A percentile compares a stretch with the other conserved stretches of the same genome.
phyloP scores from a whole-genome alignment of 2,888 invertebrate genomes.

The Ochlodes sylvanus region DNA sequence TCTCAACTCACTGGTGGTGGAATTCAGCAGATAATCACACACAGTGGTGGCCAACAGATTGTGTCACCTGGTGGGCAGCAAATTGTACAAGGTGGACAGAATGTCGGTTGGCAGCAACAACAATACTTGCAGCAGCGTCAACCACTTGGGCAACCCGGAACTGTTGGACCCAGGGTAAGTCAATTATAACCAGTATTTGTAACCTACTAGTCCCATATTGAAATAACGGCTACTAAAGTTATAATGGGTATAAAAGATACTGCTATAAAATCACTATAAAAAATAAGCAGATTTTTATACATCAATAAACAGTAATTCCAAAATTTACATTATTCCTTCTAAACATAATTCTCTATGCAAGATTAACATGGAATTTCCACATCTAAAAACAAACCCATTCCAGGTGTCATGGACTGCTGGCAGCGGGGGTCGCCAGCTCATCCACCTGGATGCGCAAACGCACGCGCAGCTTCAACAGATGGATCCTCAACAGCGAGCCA shows the following conservation, averaged over 20 bases:
- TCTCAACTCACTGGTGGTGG: slow-evolving; percentile 67
- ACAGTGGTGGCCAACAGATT: slow-evolving; percentile 78
- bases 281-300: no score
- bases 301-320: no score
- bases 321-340: no score
- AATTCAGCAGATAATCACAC: slow-evolving; percentile 81
- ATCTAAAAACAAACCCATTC: not conserved
- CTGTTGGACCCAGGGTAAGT: slow-evolving; percentile 81
- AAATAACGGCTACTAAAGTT: no score
- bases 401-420: slow-evolving; percentile 81
- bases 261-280: no score
- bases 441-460: slow-evolving; percentile 93
- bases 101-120: slow-evolving; percentile 80
- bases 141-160: slow-evolving; percentile 80
- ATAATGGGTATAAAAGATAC: no score
- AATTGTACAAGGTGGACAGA: slow-evolving; percentile 76
- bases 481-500: slow-evolving; percentile 91
- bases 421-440: slow-evolving; percentile 87
- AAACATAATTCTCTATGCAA: no score
- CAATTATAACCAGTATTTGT: no score
- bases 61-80: slow-evolving; percentile 78
- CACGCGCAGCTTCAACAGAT: slow-evolving; percentile 93
- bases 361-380: no score
- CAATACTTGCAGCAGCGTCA: slow-evolving; percentile 80
- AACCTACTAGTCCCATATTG: no score